phyloP scores from a whole-genome alignment of 2,888 invertebrate species.

The Sicus ferrugineus region DNA sequence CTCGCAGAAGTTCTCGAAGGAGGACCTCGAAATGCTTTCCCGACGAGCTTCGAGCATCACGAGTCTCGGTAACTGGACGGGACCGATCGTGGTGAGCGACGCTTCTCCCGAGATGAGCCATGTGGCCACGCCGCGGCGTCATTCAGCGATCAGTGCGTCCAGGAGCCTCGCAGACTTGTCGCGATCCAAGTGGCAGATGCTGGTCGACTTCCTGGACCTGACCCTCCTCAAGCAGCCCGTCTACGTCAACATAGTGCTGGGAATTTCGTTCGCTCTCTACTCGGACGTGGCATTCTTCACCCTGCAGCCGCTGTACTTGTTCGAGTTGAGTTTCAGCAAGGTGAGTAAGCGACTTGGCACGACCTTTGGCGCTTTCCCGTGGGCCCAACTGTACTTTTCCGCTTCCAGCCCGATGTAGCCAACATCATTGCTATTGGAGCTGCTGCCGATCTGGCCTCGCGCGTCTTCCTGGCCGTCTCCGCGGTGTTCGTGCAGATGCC shows the following conservation, averaged over 20 bases:
- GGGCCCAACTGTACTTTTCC: not conserved
- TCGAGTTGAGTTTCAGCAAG: constrained; percentile 58
- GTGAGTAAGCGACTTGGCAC: constrained; percentile 49
- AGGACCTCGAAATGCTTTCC: constrained; percentile 42
- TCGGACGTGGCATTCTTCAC: constrained; percentile 77
- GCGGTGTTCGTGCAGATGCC: constrained; percentile 71
- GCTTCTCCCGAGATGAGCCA: constrained; percentile 55
- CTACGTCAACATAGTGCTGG: constrained; percentile 75
- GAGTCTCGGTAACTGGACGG: constrained; percentile 63
- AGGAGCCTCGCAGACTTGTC: constrained; percentile 3
- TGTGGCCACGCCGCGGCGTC: constrained; percentile 48
- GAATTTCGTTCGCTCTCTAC: constrained; percentile 73
- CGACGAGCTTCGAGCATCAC: constrained; percentile 59
- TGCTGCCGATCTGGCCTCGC: constrained; percentile 72
- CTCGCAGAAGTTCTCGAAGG: constrained; percentile 42
- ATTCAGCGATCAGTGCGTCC: constrained; percentile 37
- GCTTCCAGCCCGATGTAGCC: constrained; percentile 69
- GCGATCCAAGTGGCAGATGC: constrained; percentile 61
- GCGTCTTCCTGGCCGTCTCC: constrained; percentile 70
- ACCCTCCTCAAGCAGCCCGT: constrained; percentile 71
- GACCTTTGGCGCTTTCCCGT: no score
- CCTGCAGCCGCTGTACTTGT: constrained; percentile 70
- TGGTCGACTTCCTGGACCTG: constrained; percentile 72
- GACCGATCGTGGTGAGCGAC: constrained; percentile 57
- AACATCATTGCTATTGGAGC: constrained; percentile 76